Evolutionary conservation across 1,140 invertebrate genomes (phyloP), one percentile per base, ranked within the genome.

Genomic region (Stenopsyche tienmushanensis): DNA sequence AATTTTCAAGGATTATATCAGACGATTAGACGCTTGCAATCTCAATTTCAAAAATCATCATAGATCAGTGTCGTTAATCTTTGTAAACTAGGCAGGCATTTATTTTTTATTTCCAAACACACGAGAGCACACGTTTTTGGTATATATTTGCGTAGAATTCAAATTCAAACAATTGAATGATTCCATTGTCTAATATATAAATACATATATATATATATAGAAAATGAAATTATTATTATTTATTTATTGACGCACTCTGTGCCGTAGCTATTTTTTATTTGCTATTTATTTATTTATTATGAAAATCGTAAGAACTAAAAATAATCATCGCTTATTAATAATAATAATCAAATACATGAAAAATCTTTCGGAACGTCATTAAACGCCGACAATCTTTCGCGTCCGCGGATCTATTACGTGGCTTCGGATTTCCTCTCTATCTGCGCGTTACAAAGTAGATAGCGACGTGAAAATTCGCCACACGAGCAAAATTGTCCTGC

Each of bases 221-320:
- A 1, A n/a, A 20, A 49, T 49, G 18, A 49, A 49, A 49, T 53
- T 34, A 7, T 34, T 53, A 53, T 34, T 53, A 53, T 53, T 53
- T 53, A 53, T 53, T 53, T 53, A 53, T 13, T 18, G 20, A 15
- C 25, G 50, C 50, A 53, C 25, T 41, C 42, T 42, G 54, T 42
- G 54, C 54, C 21, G 39, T 57, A 57, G 54, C 54, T 57, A 57
- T 42, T 15, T 53, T 23, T 24, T 29, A 24, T 57, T 41, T 39
- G 20, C 17, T 57, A 57, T 57, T 57, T 57, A 57, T 57, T 57
- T 18, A 57, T 57, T 57, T 57, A 57, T 57, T 57, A 39, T 53
- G 13, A 34, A n/a, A n/a, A n/a, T n/a, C n/a, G n/a, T n/a, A n/a
- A n/a, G n/a, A n/a, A n/a, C n/a, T n/a, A n/a, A n/a, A n/a, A n/a